Evolutionary conservation across 2,113 vertebrate genomes (phyloP), one percentile per base, ranked within the genome.

Genomic region (Galbula dea): DNA sequence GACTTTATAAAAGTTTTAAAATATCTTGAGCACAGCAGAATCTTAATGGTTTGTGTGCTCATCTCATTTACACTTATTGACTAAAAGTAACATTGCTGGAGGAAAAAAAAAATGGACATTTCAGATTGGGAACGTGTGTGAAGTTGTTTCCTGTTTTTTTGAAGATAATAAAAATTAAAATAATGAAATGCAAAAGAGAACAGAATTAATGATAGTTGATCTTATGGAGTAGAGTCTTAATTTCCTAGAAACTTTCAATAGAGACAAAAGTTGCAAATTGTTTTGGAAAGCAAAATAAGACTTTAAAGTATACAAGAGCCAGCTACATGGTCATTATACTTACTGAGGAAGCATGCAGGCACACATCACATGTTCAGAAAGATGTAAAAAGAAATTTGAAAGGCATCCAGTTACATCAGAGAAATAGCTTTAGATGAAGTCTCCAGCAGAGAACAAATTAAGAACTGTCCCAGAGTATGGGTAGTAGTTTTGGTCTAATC

Each of bases 101-200:
- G 68, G n/a, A 59, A 74, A 88, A 89, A 88, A 86, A 54, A 91
- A 92, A 65, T 7, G 12, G 83, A 27, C 43, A 24, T 76, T 69
- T 95, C 37, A 82, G 77, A 84, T 72, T 93, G 43, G 21, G 49
- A 49, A 54, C 59, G 54, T 27, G 12, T 93, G 41, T 76, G 77
- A 95, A 59, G 63, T n/a, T 75, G 30, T 96, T 81, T 88, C 96
- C 96, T 96, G 80, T 0, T 89, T 88, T 90, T 95, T 94, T 96
- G 92, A 96, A 97, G 92, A 93, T 92, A 96, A 88, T 92, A 89
- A 90, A 93, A 96, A 88, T 66, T 92, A 79, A 95, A 97, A 93
- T 39, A 96, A 90, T 82, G 59, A 94, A 85, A 96, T 89, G 81
- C 66, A 93, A 85, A 93, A 86, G 55, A 55, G 92, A 96, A 79